Evolutionary conservation across 2,888 invertebrate species (phyloP), one percentile per base, ranked within the genome.

Genomic region (Mesoligia furuncula): DNA sequence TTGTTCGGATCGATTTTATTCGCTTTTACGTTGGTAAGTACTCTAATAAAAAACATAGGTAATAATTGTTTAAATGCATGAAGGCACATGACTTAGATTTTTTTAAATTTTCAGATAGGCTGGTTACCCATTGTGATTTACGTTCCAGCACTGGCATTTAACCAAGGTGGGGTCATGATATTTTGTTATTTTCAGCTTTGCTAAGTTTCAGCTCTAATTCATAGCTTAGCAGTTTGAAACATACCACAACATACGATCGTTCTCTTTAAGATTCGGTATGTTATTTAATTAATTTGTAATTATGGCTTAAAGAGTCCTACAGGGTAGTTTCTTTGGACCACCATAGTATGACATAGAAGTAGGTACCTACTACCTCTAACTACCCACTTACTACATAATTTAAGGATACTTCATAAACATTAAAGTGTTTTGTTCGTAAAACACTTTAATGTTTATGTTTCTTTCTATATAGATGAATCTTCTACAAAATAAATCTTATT

Each of bases 91-190:
- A 70, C 36, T 59, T n/a, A 31, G 7, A n/a, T 39, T 42, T 24
- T 73, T 70, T 51, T n/a, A 27, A 20, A 24, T 84, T 94, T 97
- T 83, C 94, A 98, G 98, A 96, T 98, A 92, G 97, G 97, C 36
- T 98, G 98, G 97, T 94, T 98, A 78, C 98, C 98, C 36, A 98
- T 98, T 79, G 98, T 98, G 0, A 97, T 98, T 85, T 98, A 98
- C 91, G 98, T 98, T 4, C 98, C 98, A 48, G 98, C 98, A 0
- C 93, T 98, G 88, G 98, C 98, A 54, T 98, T 98, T 91, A 98
- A 98, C 96, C 98, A 98, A 97, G 98, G 98, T 98, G 96, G 90
- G 15, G 13, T n/a, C 45, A 79, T 59, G 9, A 36, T 59, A 64
- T 59, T 68, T 61, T 36, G n/a, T 27, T 61, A 3, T 17, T 54